These are phyloP conservation scores for Myotis davidii DNA, from an alignment of 2,113 vertebrate species.

Conservation along the genomic window DNA sequence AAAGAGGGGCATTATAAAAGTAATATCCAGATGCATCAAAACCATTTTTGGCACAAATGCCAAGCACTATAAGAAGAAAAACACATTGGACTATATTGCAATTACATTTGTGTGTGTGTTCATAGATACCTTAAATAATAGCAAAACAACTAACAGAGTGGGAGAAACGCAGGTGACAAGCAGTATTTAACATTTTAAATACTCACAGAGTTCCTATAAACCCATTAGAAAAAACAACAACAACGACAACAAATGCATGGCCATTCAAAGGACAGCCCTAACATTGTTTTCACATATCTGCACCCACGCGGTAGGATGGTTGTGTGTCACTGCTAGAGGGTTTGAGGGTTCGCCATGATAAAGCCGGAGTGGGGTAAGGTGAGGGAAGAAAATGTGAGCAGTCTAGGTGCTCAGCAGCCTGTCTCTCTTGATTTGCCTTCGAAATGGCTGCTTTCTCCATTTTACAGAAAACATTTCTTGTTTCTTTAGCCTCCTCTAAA, in stretches of 20 bases:
- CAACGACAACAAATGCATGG: background rate
- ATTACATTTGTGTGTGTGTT: background rate
- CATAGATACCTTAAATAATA: background rate
- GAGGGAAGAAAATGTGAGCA: fast-evolving
- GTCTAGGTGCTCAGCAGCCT: background rate
- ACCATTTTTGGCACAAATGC: background rate
- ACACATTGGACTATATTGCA: background rate
- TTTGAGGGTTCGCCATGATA: background rate
- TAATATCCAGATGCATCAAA: background rate
- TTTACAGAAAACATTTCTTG: background rate
- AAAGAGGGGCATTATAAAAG: background rate
- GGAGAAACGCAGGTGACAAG: background rate
- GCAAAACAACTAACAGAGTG: background rate
- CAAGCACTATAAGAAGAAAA: background rate
- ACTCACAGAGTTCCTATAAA: background rate
- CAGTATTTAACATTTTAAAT: background rate
- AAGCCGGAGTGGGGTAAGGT: background rate
- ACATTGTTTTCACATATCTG: background rate
- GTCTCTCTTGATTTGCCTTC: background rate
- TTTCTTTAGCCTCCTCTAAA: background rate
- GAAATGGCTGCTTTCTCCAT: background rate
- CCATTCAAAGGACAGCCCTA: background rate
- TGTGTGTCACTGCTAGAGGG: background rate
- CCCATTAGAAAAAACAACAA: background rate
- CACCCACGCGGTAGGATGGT: background rate